Evolutionary conservation across 2,113 vertebrate genomes (phyloP).

Genomic region (Tetrao urogallus): DNA sequence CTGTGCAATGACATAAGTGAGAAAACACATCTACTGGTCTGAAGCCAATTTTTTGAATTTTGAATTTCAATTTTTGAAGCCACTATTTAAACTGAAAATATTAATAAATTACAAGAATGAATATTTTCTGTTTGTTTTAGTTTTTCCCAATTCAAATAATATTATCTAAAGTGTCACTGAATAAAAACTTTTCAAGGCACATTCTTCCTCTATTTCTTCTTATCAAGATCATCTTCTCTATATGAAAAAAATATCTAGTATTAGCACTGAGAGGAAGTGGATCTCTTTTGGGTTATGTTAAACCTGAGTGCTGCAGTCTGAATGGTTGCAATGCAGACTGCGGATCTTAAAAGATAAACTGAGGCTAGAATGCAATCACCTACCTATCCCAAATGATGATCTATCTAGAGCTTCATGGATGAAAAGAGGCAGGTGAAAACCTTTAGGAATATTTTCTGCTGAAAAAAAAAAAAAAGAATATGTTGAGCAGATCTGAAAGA

Average conservation of each 20-base stretch:
- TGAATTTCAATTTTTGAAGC: no score
- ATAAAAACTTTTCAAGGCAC: neutral
- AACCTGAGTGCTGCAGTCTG: neutral
- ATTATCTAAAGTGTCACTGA: neutral
- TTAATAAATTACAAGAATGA: neutral
- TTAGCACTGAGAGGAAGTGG: neutral
- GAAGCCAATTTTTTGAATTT: neutral
- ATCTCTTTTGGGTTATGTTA: neutral
- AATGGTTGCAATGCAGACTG: neutral
- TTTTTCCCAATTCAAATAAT: neutral
- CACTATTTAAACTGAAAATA: neutral
- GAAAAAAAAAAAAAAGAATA: neutral
- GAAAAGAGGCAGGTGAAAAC: neutral
- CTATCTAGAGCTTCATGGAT: neutral
- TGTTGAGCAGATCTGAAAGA: neutral
- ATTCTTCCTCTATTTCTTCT: neutral
- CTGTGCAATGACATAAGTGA: neutral
- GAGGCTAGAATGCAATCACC: neutral
- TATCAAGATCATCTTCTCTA: neutral
- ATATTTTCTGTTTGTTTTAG: neutral
- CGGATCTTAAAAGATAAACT: neutral
- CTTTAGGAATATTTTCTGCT: neutral
- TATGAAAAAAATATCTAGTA: neutral
- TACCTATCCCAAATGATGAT: conserved; percentile 33
- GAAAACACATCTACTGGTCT: neutral